Evolutionary conservation across 2,888 invertebrate species (phyloP), one percentile per base, ranked within the genome.

Genomic region (Eupithecia exiguata): DNA sequence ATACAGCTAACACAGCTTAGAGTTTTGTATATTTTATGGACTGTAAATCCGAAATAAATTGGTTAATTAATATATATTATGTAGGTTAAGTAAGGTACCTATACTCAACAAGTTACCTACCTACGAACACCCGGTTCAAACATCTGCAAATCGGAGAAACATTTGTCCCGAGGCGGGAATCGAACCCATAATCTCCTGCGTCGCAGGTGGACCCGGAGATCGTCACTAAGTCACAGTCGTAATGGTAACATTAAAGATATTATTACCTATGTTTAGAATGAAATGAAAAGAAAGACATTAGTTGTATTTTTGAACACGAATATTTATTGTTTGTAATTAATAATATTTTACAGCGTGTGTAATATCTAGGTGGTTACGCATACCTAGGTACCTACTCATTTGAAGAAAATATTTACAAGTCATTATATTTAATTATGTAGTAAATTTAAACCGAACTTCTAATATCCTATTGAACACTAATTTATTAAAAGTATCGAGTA

Each of bases 391-490:
- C n/a, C n/a, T n/a, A n/a, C n/a, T n/a, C n/a, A 49, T 21, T 46
- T 43, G 40, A 61, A 40, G 25, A 35, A 66, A 71, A 62, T 75
- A 75, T 72, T 65, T 75, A 75, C 75, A 75, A 36, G 12, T 38
- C 21, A 38, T 66, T 38, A 40, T 14, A 14, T 40, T 9, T 66
- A 66, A 21, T 43, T 65, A 65, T 10, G 7, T 18, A 53, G 21
- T 49, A n/a, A 40, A 49, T 49, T n/a, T 65, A 68, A 49, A 21
- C 10, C 62, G 53, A 75, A 25, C 14, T 53, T 69, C 53, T 73
- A 71, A 40, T 61, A 65, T 46, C 36, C 73, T 73, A 76, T 73
- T 76, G 73, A 74, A 76, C 76, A 76, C 73, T 76, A 76, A 71
- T 69, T 43, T 53, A 46, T 61, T 69, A 67, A 65, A 63, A 12